phyloP scores from a whole-genome alignment of 2,888 invertebrate genomes.

The Trichogramma evanescens region DNA sequence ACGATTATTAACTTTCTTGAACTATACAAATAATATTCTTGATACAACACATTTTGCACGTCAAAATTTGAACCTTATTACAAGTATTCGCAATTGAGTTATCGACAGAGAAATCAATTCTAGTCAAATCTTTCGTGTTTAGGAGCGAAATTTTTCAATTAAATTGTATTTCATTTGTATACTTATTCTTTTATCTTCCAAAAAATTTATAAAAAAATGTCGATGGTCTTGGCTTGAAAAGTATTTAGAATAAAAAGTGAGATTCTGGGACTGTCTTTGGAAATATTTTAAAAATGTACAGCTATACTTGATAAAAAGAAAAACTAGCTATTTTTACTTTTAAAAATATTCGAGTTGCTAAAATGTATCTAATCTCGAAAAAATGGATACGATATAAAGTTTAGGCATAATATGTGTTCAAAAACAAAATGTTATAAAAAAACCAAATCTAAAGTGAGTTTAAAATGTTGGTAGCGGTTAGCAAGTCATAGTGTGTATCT shows the following conservation, averaged over 20 bases:
- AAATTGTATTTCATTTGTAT: neutral
- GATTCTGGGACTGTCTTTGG: conserved; percentile 36
- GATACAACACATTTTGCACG: conserved; percentile 44
- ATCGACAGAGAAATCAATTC: neutral
- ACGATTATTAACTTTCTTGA: conserved; percentile 11
- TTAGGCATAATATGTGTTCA: conserved; percentile 47
- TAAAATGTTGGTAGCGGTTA: conserved; percentile 1
- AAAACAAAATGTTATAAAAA: conserved; percentile 28
- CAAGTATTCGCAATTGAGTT: conserved; percentile 22
- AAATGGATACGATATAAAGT: conserved; percentile 23
- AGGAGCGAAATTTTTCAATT: too few relatives aligned
- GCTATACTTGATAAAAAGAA: conserved; percentile 23
- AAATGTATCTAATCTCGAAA: conserved; percentile 19
- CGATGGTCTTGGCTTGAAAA: conserved; percentile 26
- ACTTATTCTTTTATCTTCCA: conserved; percentile 1
- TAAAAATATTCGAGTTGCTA: conserved; percentile 34
- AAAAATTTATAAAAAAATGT: conserved; percentile 18
- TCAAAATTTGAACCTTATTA: conserved; percentile 27
- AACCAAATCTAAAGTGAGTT: conserved; percentile 24
- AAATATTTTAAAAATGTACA: conserved; percentile 29
- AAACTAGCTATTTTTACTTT: conserved; percentile 31
- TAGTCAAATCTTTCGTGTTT: too few relatives aligned
- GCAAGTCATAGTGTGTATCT: conserved; percentile 12
- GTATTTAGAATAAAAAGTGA: conserved; percentile 29
- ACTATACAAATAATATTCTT: conserved; percentile 41